Conservation (phyloP, 2,113 vertebrate genomes). For the Scortum barcoo region DNA sequence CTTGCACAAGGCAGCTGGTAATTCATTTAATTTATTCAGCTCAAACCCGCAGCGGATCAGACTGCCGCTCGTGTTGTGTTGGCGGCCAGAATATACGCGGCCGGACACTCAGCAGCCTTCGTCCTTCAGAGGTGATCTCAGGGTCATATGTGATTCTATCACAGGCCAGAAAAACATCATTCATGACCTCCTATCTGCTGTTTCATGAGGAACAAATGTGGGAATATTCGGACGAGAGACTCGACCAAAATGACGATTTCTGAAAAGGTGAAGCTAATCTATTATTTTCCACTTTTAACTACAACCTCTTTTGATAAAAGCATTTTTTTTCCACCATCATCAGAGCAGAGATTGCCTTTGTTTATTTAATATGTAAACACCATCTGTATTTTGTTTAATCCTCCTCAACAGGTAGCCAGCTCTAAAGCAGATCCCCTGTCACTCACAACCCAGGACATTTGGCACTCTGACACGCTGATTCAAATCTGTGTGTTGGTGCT, state of each 20-base stretch:
- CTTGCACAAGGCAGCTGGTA: slow-evolving; percentile 72
- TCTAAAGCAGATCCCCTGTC: slow-evolving; percentile 71
- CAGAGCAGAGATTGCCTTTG: slow-evolving; percentile 50
- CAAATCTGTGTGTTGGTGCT: slow-evolving; percentile 65
- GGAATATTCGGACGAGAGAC: not conserved
- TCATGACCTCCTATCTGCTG: slow-evolving; percentile 33
- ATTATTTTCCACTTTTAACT: slow-evolving; percentile 24
- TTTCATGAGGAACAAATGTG: not conserved
- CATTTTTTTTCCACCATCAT: slow-evolving; percentile 41
- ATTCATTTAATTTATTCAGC: slow-evolving; percentile 84
- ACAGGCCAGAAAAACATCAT: slow-evolving; percentile 35
- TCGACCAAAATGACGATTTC: not conserved
- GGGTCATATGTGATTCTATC: slow-evolving; percentile 48
- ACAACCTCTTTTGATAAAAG: slow-evolving; percentile 6
- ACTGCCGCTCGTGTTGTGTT: slow-evolving; percentile 32
- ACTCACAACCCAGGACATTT: slow-evolving; percentile 70
- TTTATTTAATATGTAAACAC: slow-evolving; percentile 73
- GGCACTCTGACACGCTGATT: slow-evolving; percentile 58
- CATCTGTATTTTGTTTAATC: slow-evolving; percentile 78
- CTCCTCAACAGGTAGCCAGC: slow-evolving; percentile 76
- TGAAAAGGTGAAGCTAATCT: not conserved
- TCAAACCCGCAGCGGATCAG: slow-evolving; percentile 55
- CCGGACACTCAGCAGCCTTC: slow-evolving; percentile 52
- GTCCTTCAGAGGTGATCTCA: slow-evolving; percentile 66
- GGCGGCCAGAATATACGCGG: slow-evolving; percentile 52